Evolutionary conservation across 2,888 invertebrate genomes (phyloP), one percentile per base, ranked within the genome.

Genomic region (Drosophila percnosoma): DNA sequence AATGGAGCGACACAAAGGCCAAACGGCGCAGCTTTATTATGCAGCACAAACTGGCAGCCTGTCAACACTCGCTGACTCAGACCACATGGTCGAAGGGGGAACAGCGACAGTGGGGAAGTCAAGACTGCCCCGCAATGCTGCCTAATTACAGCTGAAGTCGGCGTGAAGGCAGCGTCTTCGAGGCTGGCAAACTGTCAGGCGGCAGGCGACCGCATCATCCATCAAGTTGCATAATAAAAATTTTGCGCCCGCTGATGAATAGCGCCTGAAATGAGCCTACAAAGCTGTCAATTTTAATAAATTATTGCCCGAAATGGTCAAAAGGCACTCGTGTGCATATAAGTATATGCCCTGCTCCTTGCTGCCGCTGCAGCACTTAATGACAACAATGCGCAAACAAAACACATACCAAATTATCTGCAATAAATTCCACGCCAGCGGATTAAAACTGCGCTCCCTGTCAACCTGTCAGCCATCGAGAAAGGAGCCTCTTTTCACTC

Each of bases 231-330:
- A 91, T 91, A 91, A 91, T 91, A 91, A 91, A 91, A 91, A 83
- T 87, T 87, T 87, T 87, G 80, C 84, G 85, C 86, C 80, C 72
- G 80, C 72, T 91, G 91, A 91, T 91, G 91, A 91, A 91, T 91
- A 91, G 90, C 90, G 87, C 90, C 89, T 91, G 85, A 91, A 91
- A 91, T 91, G 90, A 91, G 91, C 91, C 90, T 87, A 88, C 91
- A 91, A 89, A 86, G 88, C 91, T 91, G 91, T 91, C 91, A 91
- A 91, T 91, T 91, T 91, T 90, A 91, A 91, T 91, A 91, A 91
- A 91, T 91, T 91, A 91, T 91, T 85, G 73, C 90, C 75, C 76
- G 69, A 78, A 78, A 80, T 81, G 81, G 45, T 57, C 65, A 69
- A 75, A 67, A 67, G 71, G 70, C 48, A 48, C 21, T 54, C 62